These are phyloP conservation scores for Melanotaenia duboulayi DNA, from an alignment of 2,113 vertebrate genomes.

Conservation along the genomic window DNA sequence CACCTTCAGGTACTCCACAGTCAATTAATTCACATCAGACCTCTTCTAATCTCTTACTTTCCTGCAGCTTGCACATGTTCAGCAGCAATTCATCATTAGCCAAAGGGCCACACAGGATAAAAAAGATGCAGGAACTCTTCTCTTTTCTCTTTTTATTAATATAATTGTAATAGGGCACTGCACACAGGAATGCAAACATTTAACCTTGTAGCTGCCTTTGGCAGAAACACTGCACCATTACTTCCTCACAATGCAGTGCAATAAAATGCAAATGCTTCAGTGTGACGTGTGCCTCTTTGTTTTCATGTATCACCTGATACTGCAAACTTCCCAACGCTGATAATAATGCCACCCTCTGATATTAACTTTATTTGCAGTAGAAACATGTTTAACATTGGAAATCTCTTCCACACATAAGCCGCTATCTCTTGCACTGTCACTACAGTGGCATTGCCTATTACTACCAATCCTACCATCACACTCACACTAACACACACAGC, in stretches of 20 bases:
- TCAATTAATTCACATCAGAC: conserved; percentile 46
- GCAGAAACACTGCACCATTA: conserved; percentile 45
- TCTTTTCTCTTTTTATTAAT: conserved; percentile 41
- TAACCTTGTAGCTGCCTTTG: conserved; percentile 63
- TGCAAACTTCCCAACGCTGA: conserved; percentile 14
- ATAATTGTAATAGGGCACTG: conserved; percentile 23
- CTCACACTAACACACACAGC: conserved; percentile 22
- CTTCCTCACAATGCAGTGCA: conserved; percentile 28
- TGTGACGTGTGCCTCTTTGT: background rate
- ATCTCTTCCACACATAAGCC: conserved; percentile 23
- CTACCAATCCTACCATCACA: conserved; percentile 34
- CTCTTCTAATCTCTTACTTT: conserved; percentile 45
- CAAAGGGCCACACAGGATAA: conserved; percentile 1
- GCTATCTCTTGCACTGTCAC: conserved; percentile 37
- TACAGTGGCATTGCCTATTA: conserved; percentile 40
- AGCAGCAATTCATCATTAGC: conserved; percentile 46
- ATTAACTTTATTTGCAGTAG: conserved; percentile 24
- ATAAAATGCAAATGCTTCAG: conserved; percentile 15
- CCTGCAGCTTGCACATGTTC: conserved; percentile 50
- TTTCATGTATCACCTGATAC: background rate
- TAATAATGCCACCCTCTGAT: conserved; percentile 5
- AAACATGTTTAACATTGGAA: conserved; percentile 34
- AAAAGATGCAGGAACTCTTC: conserved; percentile 36
- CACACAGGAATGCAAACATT: conserved; percentile 47
- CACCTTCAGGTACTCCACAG: conserved; percentile 42